Evolutionary conservation across 1,140 invertebrate species (phyloP).

Genomic region (Caerostris darwini): DNA sequence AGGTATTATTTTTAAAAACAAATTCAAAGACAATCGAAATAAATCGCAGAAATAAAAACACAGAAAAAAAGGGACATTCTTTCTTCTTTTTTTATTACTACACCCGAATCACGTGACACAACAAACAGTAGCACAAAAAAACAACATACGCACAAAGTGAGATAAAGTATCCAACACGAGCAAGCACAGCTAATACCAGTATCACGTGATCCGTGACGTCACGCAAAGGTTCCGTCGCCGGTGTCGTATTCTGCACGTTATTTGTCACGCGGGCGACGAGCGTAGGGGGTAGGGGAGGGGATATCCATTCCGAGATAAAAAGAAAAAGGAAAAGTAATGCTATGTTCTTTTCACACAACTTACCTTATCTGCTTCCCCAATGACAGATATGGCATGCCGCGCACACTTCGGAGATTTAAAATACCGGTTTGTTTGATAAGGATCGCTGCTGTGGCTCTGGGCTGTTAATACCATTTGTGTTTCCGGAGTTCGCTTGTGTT

Average conservation of each 20-base stretch:
- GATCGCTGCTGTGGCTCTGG: not conserved
- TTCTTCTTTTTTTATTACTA: not conserved
- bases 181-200: not conserved
- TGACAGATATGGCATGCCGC: conserved; percentile 34
- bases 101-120: conserved; percentile 48
- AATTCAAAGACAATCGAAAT: not conserved
- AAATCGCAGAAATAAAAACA: not conserved
- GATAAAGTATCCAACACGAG: conserved; percentile 52
- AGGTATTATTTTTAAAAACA: too few relatives aligned
- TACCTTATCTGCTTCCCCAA: not conserved
- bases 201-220: conserved; percentile 73
- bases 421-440: conserved; percentile 46
- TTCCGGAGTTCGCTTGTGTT: not conserved
- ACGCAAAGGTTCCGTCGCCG: conserved; percentile 17
- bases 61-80: not conserved
- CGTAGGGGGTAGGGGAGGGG: not conserved
- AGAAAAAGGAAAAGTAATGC: not conserved
- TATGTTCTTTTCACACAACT: conserved; percentile 26
- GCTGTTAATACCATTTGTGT: not conserved
- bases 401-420: conserved; percentile 13
- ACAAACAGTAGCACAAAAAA: conserved; percentile 24
- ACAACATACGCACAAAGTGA: not conserved
- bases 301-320: conserved; percentile 28
- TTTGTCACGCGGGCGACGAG: conserved; percentile 44
- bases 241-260: conserved; percentile 40